phyloP scores from a whole-genome alignment of 1,140 invertebrate genomes.

The Drosophila willistoni region DNA sequence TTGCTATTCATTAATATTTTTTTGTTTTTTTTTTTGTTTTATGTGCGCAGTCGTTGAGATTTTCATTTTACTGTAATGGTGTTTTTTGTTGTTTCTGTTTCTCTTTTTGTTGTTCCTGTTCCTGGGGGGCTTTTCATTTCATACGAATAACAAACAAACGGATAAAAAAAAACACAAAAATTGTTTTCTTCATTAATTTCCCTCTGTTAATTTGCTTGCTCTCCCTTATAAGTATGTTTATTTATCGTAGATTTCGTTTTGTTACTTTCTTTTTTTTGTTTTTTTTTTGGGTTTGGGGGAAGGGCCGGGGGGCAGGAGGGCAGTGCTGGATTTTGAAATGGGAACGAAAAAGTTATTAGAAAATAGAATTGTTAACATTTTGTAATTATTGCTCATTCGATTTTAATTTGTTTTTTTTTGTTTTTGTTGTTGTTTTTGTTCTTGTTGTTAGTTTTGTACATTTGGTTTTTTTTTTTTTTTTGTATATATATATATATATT shows the following conservation, averaged over 20 bases:
- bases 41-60: slow-evolving; percentile 79
- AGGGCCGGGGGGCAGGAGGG: neutral
- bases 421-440: too few species aligned
- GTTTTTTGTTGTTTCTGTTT: slow-evolving; percentile 44
- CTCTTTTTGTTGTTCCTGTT: slow-evolving; percentile 28
- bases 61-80: slow-evolving; percentile 36
- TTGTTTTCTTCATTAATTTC: neutral
- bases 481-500: neutral
- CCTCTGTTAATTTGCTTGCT: slow-evolving; percentile 17
- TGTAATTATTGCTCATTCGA: slow-evolving; percentile 19
- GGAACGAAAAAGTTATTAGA: slow-evolving; percentile 8
- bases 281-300: slow-evolving; percentile 1
- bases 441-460: neutral
- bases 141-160: slow-evolving; percentile 12
- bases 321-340: slow-evolving; percentile 17
- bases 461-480: neutral
- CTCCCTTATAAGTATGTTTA: neutral
- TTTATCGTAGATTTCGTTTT: slow-evolving; percentile 1
- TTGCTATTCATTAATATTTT: slow-evolving; percentile 27
- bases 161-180: slow-evolving; percentile 29
- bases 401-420: neutral
- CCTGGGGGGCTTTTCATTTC: slow-evolving; percentile 41
- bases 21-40: slow-evolving; percentile 41
- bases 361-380: slow-evolving; percentile 19
- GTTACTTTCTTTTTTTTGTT: slow-evolving; percentile 12